phyloP scores from a whole-genome alignment of 2,113 vertebrate genomes.

The Dasypus novemcinctus region DNA sequence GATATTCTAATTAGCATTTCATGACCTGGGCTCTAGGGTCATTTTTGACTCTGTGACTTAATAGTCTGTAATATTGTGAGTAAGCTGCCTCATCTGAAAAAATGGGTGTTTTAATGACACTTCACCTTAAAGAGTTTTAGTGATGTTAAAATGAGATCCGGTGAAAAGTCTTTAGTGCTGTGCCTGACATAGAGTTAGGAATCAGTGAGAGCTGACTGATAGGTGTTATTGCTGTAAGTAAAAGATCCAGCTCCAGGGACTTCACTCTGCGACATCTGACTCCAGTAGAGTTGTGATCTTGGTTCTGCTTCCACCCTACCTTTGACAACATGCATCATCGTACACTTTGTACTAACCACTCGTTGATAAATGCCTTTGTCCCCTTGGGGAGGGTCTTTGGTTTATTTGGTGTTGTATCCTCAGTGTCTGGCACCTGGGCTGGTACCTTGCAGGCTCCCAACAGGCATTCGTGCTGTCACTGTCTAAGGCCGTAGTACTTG shows the following conservation, averaged over 20 bases:
- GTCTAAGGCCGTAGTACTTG: neutral
- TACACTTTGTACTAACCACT: neutral
- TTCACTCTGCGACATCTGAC: neutral
- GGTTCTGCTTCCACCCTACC: neutral
- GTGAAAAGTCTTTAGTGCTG: neutral
- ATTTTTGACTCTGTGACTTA: neutral
- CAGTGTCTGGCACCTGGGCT: neutral
- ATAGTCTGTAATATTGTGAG: neutral
- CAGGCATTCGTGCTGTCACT: neutral
- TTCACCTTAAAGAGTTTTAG: neutral
- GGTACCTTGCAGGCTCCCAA: neutral
- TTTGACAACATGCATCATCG: neutral
- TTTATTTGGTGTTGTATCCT: neutral
- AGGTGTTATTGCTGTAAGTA: neutral
- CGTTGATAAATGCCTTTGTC: neutral
- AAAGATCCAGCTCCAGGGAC: neutral
- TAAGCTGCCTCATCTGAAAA: neutral
- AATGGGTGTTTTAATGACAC: neutral
- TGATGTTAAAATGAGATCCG: conserved; percentile 36
- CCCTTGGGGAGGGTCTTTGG: neutral
- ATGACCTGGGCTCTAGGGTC: neutral
- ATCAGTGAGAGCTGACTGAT: neutral
- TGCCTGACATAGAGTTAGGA: neutral
- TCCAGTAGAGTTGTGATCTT: neutral
- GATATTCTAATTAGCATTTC: neutral